Evolutionary conservation across 2,888 invertebrate species (phyloP).

Genomic region (Tuberolachnus salignus): DNA sequence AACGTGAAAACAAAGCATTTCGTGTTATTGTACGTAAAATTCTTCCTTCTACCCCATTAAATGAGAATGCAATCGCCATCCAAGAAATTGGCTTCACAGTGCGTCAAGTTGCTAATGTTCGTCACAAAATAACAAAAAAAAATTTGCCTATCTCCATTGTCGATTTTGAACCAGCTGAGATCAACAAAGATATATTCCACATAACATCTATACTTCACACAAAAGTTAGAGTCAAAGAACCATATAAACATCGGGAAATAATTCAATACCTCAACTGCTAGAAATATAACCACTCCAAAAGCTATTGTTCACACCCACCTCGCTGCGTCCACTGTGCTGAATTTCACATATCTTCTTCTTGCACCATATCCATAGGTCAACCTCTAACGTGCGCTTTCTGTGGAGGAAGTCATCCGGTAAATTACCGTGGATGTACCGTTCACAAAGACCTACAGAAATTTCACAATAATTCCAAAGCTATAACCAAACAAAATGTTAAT

Average conservation of each 20-base stretch:
- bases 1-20: slow-evolving; percentile 10
- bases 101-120: slow-evolving; percentile 13
- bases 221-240: too few species aligned
- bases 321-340: slow-evolving; percentile 27
- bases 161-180: slow-evolving; percentile 1
- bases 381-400: slow-evolving; percentile 26
- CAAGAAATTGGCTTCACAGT: slow-evolving; percentile 16
- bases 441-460: too few species aligned
- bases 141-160: slow-evolving; percentile 3
- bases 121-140: slow-evolving; percentile 20
- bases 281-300: too few species aligned
- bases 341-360: slow-evolving; percentile 8
- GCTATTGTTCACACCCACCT: too few species aligned
- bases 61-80: slow-evolving; percentile 4
- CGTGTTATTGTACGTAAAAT: slow-evolving; percentile 18
- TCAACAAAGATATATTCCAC: too few species aligned
- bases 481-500: too few species aligned
- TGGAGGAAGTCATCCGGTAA: slow-evolving; percentile 23
- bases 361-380: slow-evolving; percentile 15
- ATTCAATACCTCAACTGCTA: too few species aligned
- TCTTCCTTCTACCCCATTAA: neutral
- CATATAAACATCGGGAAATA: too few species aligned
- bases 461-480: too few species aligned
- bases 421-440: neutral
- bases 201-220: too few species aligned